These are phyloP conservation scores for Chionodraco myersi DNA, from an alignment of 2,113 vertebrate genomes.

Conservation along the genomic window DNA sequence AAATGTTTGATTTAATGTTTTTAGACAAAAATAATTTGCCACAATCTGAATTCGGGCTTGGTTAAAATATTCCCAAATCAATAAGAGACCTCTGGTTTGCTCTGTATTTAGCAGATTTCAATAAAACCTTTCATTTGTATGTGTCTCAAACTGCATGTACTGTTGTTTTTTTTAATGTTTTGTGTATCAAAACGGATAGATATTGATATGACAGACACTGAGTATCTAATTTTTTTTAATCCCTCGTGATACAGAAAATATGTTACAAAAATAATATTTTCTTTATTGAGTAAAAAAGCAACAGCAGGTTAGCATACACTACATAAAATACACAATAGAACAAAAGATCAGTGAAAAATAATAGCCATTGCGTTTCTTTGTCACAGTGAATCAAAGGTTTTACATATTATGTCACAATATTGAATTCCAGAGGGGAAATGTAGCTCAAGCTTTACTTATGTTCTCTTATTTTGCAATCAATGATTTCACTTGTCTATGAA, in stretches of 20 bases:
- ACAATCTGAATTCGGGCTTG: neutral
- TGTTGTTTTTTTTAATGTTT: neutral
- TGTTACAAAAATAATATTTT: neutral
- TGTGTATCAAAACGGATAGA: neutral
- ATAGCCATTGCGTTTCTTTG: neutral
- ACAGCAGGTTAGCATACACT: neutral
- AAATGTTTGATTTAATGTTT: constrained; percentile 4
- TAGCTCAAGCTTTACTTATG: neutral
- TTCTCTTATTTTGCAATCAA: constrained; percentile 14
- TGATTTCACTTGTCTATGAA: neutral
- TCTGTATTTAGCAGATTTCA: neutral
- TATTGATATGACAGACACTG: neutral
- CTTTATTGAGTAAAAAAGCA: neutral
- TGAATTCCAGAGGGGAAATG: constrained; percentile 12
- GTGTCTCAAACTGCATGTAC: neutral
- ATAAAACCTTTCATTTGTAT: constrained; percentile 1
- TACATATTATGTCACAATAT: constrained; percentile 5
- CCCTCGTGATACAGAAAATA: neutral
- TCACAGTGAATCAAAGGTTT: constrained; percentile 12
- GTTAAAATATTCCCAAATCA: neutral
- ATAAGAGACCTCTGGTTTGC: neutral
- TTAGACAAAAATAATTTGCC: neutral
- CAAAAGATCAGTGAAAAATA: neutral
- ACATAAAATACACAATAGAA: neutral
- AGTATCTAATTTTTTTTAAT: neutral